A percentile compares a stretch with the other conserved stretches of the same genome.
Conservation (phyloP, 2,888 invertebrate genomes). For the Halictus ligatus region DNA sequence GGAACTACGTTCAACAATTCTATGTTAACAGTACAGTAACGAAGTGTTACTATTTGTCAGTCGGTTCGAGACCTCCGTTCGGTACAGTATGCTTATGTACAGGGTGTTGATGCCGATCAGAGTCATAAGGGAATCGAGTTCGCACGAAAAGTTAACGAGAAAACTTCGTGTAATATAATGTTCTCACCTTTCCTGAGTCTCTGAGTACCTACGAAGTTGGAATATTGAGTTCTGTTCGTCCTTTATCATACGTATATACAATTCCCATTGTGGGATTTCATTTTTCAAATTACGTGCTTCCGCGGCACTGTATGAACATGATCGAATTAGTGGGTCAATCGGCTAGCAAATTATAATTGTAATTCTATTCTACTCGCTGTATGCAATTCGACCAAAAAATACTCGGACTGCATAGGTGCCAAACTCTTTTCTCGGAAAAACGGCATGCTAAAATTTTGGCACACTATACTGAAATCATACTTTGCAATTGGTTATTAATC, state of each 20-base stretch:
- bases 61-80: neutral
- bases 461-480: neutral
- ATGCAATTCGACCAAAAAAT: neutral
- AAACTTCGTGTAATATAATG: neutral
- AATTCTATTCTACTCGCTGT: neutral
- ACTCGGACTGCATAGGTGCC: neutral
- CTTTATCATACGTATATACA: neutral
- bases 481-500: too few species aligned
- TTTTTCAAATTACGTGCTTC: neutral
- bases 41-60: neutral
- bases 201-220: neutral
- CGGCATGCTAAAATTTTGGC: neutral
- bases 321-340: neutral
- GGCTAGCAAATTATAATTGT: neutral
- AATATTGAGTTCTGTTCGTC: neutral
- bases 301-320: neutral
- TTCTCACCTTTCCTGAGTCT: neutral
- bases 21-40: conserved; percentile 10
- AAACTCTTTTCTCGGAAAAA: neutral
- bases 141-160: conserved; percentile 13
- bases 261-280: neutral
- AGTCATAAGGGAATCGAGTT: conserved; percentile 5
- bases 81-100: neutral
- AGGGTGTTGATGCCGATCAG: conserved; percentile 19
- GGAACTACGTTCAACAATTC: conserved; percentile 30